These are phyloP conservation scores for Hydroisotoma schaefferi DNA, from an alignment of 2,888 invertebrate genomes.

Conservation along the genomic window DNA sequence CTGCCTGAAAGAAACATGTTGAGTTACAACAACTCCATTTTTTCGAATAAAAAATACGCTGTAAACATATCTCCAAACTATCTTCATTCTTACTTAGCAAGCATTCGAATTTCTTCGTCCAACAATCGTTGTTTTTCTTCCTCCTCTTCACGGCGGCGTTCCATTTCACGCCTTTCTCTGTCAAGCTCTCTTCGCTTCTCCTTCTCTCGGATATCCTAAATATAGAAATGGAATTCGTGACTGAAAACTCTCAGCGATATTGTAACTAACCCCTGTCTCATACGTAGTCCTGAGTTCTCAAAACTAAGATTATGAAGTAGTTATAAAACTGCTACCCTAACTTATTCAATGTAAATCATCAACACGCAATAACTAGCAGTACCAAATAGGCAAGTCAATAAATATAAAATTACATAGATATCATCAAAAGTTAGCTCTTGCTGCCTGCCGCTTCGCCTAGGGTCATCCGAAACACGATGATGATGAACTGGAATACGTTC, in stretches of 20 bases:
- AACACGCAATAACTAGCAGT: no score
- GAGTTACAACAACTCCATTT: neutral
- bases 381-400: no score
- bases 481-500: neutral
- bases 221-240: slow-evolving; percentile 53
- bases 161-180: slow-evolving; percentile 56
- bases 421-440: slow-evolving; percentile 12
- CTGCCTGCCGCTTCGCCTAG: neutral
- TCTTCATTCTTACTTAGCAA: slow-evolving; percentile 3
- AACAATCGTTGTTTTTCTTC: slow-evolving; percentile 62
- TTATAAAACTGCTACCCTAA: no score
- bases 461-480: neutral
- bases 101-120: slow-evolving; percentile 9
- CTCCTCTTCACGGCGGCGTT: slow-evolving; percentile 63
- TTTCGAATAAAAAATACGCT: neutral
- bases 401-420: slow-evolving; percentile 12
- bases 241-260: no score
- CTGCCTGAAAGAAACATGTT: slow-evolving; percentile 60
- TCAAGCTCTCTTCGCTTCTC: slow-evolving; percentile 79
- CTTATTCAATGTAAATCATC: no score
- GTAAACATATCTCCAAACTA: neutral
- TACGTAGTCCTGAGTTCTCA: no score
- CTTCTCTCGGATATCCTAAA: slow-evolving; percentile 77
- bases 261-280: no score
- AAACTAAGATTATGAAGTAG: no score